Conservation (phyloP, 2,797 vertebrate genomes). For the Podarcis siculus region DNA sequence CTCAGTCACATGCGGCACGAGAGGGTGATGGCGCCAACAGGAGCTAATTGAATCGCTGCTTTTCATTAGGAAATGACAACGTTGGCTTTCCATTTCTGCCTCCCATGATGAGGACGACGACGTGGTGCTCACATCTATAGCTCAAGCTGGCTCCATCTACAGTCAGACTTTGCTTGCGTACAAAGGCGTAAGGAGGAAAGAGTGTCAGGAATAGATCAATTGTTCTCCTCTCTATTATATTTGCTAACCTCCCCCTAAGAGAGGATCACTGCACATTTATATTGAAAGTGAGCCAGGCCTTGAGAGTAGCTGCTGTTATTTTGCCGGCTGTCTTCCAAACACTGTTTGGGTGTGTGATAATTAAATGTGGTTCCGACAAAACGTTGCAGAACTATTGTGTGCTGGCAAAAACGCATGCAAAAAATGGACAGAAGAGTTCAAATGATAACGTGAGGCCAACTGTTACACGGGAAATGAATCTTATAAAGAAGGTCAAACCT, state of each 20-base stretch:
- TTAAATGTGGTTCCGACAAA: accelerated
- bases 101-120: neutral
- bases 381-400: neutral
- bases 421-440: neutral
- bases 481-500: neutral
- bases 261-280: slow-evolving; percentile 35
- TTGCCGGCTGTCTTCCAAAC: slow-evolving; percentile 16
- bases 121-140: accelerated
- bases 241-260: slow-evolving; percentile 46
- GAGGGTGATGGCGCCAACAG: slow-evolving; percentile 22
- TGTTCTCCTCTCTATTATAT: slow-evolving; percentile 20
- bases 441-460: neutral
- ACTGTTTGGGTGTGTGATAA: neutral
- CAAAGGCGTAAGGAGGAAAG: accelerated
- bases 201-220: neutral
- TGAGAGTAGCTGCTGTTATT: slow-evolving; percentile 34
- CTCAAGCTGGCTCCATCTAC: slow-evolving; percentile 36
- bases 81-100: slow-evolving; percentile 40
- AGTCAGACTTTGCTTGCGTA: slow-evolving; percentile 39
- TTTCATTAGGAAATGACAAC: slow-evolving; percentile 69
- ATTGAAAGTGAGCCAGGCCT: slow-evolving; percentile 36
- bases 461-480: neutral
- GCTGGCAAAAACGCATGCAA: neutral
- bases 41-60: slow-evolving; percentile 45
- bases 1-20: neutral